A percentile compares a stretch with the other conserved stretches of the same genome.
Evolutionary conservation across 2,797 vertebrate genomes (phyloP).

Genomic region (Sarcophilus harrisii): DNA sequence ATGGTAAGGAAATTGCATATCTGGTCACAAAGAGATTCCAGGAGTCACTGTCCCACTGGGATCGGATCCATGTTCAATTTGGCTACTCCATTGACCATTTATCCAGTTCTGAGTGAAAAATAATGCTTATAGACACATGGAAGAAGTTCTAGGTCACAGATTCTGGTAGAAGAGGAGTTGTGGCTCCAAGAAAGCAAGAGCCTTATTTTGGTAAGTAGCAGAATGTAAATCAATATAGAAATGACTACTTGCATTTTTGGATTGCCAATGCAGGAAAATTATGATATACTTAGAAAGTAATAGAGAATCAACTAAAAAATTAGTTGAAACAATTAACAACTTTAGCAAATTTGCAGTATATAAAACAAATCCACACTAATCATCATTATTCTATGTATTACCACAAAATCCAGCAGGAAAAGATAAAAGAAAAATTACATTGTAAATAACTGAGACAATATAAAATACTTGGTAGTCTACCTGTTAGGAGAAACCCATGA

Average conservation of each 20-base stretch:
- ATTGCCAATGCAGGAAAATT: neutral
- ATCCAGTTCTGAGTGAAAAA: neutral
- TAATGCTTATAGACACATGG: no score
- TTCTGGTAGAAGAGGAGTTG: neutral
- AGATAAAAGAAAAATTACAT: neutral
- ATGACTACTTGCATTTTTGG: neutral
- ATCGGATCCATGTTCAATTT: neutral
- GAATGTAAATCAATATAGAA: neutral
- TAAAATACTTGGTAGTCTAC: no score
- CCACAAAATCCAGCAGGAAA: neutral
- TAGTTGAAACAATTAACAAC: neutral
- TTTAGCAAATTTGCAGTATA: neutral
- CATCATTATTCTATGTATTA: neutral
- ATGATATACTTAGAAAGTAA: neutral
- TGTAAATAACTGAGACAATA: neutral
- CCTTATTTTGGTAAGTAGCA: neutral
- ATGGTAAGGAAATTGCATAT: no score
- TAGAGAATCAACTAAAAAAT: neutral
- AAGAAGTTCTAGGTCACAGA: neutral
- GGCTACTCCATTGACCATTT: neutral
- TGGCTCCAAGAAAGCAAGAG: neutral
- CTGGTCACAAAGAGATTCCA: no score
- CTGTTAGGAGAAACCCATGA: no score
- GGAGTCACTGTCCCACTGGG: no score
- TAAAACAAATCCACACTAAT: neutral